phyloP scores from a whole-genome alignment of 2,888 invertebrate species.

The Lepetodrilus schrolli region DNA sequence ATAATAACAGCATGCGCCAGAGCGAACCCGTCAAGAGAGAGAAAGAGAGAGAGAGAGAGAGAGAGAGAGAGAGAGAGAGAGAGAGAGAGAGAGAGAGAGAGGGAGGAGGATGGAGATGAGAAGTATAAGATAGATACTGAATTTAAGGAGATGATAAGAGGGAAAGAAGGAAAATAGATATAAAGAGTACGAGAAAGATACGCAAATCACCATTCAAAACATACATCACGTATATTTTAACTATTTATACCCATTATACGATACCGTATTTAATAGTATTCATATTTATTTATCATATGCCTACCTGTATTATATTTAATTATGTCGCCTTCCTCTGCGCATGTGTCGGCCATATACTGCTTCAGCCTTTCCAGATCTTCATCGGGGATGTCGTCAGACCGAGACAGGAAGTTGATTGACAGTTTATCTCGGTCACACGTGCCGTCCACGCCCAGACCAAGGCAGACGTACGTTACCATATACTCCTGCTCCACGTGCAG shows the following conservation, averaged over 20 bases:
- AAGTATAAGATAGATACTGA: not conserved
- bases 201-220: not conserved
- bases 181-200: not conserved
- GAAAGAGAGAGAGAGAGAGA: too few species aligned
- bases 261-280: not conserved
- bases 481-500: not conserved
- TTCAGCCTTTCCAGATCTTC: not conserved
- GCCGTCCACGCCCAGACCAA: not conserved
- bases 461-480: not conserved
- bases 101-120: not conserved
- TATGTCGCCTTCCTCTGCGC: not conserved
- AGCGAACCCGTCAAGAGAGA: too few species aligned
- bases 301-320: not conserved
- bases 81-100: not conserved
- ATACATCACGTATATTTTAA: not conserved
- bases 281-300: not conserved
- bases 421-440: not conserved
- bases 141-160: not conserved
- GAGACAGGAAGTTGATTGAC: not conserved
- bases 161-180: not conserved
- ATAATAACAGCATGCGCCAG: too few species aligned
- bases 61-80: not conserved
- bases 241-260: not conserved
- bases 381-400: not conserved
- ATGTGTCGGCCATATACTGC: constrained; percentile 1